A percentile compares a stretch with the other conserved stretches of the same genome.
phyloP scores from a whole-genome alignment of 2,113 vertebrate genomes.

The Galeopterus variegatus region DNA sequence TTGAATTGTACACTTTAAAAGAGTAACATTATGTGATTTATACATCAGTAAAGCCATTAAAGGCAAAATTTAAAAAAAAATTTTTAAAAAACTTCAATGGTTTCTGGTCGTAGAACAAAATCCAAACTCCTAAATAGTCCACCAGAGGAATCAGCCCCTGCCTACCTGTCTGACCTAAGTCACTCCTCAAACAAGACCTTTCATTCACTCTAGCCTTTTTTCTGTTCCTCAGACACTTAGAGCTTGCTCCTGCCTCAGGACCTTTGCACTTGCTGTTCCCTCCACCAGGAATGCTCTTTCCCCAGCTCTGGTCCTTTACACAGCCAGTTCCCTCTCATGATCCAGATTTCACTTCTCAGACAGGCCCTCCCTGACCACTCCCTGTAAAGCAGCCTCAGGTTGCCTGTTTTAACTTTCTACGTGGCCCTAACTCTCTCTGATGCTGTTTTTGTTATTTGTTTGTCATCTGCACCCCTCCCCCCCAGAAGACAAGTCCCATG shows the following conservation, averaged over 20 bases:
- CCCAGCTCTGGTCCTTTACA: neutral
- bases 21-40: neutral
- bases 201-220: neutral
- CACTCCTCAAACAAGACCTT: neutral
- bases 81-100: neutral
- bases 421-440: neutral
- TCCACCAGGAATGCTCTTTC: neutral
- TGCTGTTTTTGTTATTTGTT: neutral
- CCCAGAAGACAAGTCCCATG: neutral
- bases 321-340: neutral
- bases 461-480: neutral
- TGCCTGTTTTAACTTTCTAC: neutral
- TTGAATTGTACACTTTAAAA: neutral
- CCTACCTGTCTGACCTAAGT: neutral
- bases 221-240: neutral
- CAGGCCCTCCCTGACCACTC: neutral
- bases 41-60: neutral
- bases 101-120: conserved; percentile 37
- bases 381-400: neutral
- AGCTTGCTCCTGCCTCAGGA: neutral
- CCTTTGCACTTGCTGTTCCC: neutral
- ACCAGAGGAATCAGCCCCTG: neutral
- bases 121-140: neutral
- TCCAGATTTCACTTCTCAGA: neutral
- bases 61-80: neutral